These are phyloP conservation scores for Nomada flava DNA, from an alignment of 2,888 invertebrate genomes.

Conservation along the genomic window DNA sequence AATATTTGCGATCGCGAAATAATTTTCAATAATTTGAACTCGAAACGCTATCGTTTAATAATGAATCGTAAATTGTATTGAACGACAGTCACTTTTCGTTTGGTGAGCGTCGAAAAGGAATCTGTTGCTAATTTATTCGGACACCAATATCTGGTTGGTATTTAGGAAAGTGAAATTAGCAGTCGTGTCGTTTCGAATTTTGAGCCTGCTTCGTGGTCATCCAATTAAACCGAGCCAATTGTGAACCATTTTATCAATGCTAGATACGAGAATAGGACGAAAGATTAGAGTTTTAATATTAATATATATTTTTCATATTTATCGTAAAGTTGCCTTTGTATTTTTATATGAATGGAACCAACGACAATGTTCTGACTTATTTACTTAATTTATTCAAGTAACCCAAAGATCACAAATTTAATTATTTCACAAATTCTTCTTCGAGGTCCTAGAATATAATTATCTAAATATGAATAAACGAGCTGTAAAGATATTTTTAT, in stretches of 20 bases:
- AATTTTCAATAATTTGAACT: no score
- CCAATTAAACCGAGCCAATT: background rate
- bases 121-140: background rate
- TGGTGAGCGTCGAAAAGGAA: background rate
- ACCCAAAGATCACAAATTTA: no score
- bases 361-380: no score
- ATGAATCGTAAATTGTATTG: constrained; percentile 19
- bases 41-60: constrained; percentile 5
- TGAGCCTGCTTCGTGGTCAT: background rate
- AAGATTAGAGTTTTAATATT: constrained; percentile 9
- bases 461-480: no score
- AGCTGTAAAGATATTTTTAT: no score
- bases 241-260: background rate
- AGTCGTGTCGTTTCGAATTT: background rate
- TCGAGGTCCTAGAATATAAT: no score
- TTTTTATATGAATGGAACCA: background rate
- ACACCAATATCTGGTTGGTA: background rate
- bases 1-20: constrained; percentile 17
- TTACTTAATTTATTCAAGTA: no score
- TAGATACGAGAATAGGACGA: background rate
- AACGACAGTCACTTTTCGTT: background rate
- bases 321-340: background rate
- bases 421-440: no score
- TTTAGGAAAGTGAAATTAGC: background rate
- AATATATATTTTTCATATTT: background rate